Conservation (phyloP, 2,797 vertebrate species). For the Pygocentrus nattereri region DNA sequence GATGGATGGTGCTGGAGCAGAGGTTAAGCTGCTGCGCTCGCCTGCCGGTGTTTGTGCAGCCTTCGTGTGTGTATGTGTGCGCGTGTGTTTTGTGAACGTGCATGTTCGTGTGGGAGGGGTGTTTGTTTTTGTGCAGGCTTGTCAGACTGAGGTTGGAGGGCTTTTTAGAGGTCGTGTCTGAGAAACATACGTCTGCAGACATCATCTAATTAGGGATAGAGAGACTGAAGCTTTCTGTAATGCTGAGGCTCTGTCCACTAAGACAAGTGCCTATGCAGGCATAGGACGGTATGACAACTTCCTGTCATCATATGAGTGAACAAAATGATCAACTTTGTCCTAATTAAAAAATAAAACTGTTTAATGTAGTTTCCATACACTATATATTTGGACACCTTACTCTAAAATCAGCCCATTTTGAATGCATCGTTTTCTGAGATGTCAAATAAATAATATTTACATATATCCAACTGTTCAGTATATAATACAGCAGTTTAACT, state of each 20-base stretch:
- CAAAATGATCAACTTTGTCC: neutral
- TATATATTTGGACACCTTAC: too few species aligned
- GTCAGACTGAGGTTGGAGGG: slow-evolving; percentile 53
- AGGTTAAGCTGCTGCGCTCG: slow-evolving; percentile 61
- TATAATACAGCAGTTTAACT: too few species aligned
- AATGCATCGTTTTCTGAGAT: too few species aligned
- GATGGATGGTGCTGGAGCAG: slow-evolving; percentile 57
- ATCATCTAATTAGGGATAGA: slow-evolving; percentile 57
- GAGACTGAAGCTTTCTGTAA: slow-evolving; percentile 20
- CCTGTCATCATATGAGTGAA: neutral
- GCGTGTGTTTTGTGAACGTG: slow-evolving; percentile 23
- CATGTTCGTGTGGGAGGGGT: slow-evolving; percentile 4
- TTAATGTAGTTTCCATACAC: too few species aligned
- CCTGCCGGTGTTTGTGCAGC: slow-evolving; percentile 35
- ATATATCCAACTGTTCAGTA: too few species aligned
- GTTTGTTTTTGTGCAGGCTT: slow-evolving; percentile 54
- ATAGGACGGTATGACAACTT: neutral
- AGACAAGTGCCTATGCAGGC: neutral
- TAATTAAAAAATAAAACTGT: too few species aligned
- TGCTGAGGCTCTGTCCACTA: neutral
- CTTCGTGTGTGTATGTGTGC: slow-evolving; percentile 23
- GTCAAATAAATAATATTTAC: too few species aligned
- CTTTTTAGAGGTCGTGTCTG: slow-evolving; percentile 46
- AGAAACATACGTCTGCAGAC: slow-evolving; percentile 49
- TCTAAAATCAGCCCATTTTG: too few species aligned